Evolutionary conservation across 2,113 vertebrate species (phyloP).

Genomic region (Euleptes europaea): DNA sequence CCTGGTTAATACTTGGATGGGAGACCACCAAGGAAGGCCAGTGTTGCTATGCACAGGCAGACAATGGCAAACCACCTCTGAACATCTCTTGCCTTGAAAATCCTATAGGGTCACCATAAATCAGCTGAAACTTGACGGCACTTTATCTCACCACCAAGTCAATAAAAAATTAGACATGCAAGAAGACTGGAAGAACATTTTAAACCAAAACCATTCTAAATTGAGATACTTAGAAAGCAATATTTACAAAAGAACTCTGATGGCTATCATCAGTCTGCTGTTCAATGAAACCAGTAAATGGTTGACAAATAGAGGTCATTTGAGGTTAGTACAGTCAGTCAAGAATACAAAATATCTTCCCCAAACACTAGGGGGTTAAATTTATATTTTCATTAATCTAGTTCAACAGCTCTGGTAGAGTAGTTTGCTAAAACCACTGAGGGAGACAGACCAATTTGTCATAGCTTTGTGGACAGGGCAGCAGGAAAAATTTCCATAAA

Average conservation of each 20-base stretch:
- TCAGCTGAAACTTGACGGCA: no score
- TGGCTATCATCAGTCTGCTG: neutral
- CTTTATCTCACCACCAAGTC: neutral
- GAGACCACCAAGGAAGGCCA: no score
- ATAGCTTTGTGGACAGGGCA: conserved; percentile 8
- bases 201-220: neutral
- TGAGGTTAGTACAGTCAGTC: conserved; percentile 16
- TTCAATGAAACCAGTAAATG: neutral
- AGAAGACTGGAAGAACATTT: conserved; percentile 19
- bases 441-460: conserved; percentile 35
- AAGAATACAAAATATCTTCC: neutral
- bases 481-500: neutral
- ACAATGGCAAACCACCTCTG: no score
- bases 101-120: no score
- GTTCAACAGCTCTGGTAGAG: neutral
- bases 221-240: neutral
- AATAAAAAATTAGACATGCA: neutral
- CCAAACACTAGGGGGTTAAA: conserved; percentile 21
- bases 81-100: no score
- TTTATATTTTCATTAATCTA: conserved; percentile 38
- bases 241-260: neutral
- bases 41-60: no score
- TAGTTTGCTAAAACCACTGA: conserved; percentile 18
- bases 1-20: no score
- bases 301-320: conserved; percentile 1